Percentiles rank a stretch among this genome's conserved stretches.
Evolutionary conservation across 2,797 vertebrate genomes (phyloP).

Genomic region (Hapalemur alaotrensis): DNA sequence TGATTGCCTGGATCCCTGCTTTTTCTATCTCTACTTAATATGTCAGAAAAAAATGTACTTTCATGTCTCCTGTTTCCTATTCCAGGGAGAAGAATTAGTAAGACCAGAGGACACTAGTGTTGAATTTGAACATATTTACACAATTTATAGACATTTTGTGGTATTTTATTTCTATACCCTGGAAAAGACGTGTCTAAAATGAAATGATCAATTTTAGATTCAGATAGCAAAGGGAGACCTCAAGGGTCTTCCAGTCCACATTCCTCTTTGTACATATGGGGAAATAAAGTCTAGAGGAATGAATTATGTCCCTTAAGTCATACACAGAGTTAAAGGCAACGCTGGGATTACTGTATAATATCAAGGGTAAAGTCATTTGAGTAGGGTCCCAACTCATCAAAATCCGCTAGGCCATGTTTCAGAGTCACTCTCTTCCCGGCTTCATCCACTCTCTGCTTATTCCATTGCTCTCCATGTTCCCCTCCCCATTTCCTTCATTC

Average conservation of each 20-base stretch:
- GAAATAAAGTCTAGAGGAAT: too few species aligned
- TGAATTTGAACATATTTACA: neutral
- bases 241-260: neutral
- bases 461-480: neutral
- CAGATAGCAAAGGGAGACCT: neutral
- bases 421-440: too few species aligned
- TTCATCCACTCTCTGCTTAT: neutral
- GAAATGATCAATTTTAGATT: neutral
- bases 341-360: neutral
- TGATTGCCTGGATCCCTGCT: neutral
- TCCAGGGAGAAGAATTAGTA: neutral
- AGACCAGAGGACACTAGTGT: neutral
- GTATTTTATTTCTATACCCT: neutral
- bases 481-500: neutral
- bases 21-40: neutral
- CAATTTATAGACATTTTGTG: neutral
- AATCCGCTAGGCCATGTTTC: neutral
- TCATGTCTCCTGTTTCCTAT: neutral
- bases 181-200: neutral
- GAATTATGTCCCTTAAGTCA: accelerated
- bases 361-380: neutral
- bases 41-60: neutral
- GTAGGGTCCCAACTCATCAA: neutral
- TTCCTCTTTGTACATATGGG: neutral
- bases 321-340: neutral